A percentile compares a stretch with the other conserved stretches of the same genome.
Evolutionary conservation across 2,888 invertebrate species (phyloP).

Genomic region (Tuberolachnus salignus): DNA sequence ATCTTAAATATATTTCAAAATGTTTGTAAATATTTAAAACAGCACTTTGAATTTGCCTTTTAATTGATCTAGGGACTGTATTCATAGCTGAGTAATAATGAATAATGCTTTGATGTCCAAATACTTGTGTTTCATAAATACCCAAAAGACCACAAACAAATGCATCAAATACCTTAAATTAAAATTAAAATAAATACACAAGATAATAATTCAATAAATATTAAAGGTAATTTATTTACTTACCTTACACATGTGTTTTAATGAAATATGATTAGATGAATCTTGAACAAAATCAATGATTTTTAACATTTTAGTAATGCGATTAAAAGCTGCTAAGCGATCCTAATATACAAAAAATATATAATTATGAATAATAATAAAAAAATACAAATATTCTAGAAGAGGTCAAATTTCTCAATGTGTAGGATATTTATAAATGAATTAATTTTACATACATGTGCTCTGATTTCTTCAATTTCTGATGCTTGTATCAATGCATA

Average conservation of each 20-base stretch:
- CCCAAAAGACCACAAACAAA: slow-evolving; percentile 50
- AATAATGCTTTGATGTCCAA: slow-evolving; percentile 59
- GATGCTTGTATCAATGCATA: slow-evolving; percentile 53
- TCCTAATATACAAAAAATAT: slow-evolving; percentile 27
- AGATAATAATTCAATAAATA: not conserved
- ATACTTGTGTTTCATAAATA: slow-evolving; percentile 16
- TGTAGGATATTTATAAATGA: slow-evolving; percentile 3
- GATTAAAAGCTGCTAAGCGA: slow-evolving; percentile 49
- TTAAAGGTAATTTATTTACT: slow-evolving; percentile 16
- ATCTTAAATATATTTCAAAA: slow-evolving; percentile 60
- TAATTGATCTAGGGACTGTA: slow-evolving; percentile 65
- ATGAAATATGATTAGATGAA: slow-evolving; percentile 46
- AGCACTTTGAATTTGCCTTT: slow-evolving; percentile 65
- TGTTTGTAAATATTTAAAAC: slow-evolving; percentile 67
- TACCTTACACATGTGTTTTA: slow-evolving; percentile 51
- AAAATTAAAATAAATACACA: not conserved
- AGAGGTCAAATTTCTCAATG: not conserved
- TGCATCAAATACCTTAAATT: slow-evolving; percentile 45
- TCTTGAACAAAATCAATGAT: slow-evolving; percentile 54
- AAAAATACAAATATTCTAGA: not conserved
- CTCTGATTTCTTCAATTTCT: slow-evolving; percentile 54
- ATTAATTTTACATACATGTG: slow-evolving; percentile 43
- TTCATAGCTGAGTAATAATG: slow-evolving; percentile 69
- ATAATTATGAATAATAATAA: slow-evolving; percentile 6
- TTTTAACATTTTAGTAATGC: slow-evolving; percentile 53